Base-by-base conservation (phyloP, 2,888 invertebrate genomes). In the Cosmorhoe ocellata region DNA sequence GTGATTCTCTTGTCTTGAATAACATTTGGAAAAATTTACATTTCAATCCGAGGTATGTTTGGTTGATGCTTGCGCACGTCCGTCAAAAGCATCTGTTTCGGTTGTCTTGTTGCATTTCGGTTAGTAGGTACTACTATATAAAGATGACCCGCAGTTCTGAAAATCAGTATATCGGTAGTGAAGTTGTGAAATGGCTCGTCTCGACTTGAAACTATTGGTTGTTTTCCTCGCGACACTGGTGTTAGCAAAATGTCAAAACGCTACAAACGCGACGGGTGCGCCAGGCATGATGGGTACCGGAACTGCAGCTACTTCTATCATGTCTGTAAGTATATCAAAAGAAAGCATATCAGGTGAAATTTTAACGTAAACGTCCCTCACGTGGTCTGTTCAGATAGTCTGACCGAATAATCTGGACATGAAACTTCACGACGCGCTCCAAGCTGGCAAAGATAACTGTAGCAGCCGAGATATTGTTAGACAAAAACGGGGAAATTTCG, bases 201-300 rank as follows among this genome's bases (percentile, higher is more conserved):
- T 62, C 30, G 57, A 67, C 51, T 59, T 69, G 38, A 68, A 56
- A 47, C 5, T 72, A n/a, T 56, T 67, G 12, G 10, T 70, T 2
- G 50, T 71, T 9, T 28, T 73, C n/a, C 33, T 64, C n/a, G 51
- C 58, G 3, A 0, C 73, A 3, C 49, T 72, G 6, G 66, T 61
- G 6, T 43, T 67, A 36, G 66, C 48, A 11, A 27, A 54, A 2
- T 58, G 70, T 38, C 73, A 71, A 10, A 62, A 70, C 14, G 39
- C 52, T 4, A 46, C 62, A 2, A 61, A 67, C 4, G 18, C 57
- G n/a, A 40, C 58, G 4, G 30, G 1, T 0, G 10, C 37, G 24
- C 12, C 51, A 3, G 13, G 18, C 18, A 2, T 18, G 18, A 4
- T 4, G 18, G 4, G 4, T 18, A 7, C 55, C 22, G 33, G 34